These are phyloP conservation scores for Chrysocyon brachyurus DNA, from an alignment of 2,797 vertebrate genomes.

Conservation along the genomic window DNA sequence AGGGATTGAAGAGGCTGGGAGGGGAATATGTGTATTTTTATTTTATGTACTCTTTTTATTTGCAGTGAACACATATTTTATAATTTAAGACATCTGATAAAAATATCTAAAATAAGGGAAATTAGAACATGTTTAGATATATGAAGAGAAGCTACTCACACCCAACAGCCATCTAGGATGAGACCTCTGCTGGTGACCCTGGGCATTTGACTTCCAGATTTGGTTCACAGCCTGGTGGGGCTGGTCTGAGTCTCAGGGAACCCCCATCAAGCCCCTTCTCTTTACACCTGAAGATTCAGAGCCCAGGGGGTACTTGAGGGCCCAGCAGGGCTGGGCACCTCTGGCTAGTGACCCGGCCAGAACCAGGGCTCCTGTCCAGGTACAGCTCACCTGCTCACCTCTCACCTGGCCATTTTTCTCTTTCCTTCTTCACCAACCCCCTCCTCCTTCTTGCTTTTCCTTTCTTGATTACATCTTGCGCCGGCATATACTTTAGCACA, in stretches of 20 bases:
- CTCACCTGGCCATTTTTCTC: slow-evolving; percentile 29
- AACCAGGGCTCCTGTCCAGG: not conserved
- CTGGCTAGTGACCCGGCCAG: not conserved
- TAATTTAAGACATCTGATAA: not conserved
- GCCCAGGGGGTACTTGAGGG: not conserved
- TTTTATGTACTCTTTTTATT: slow-evolving; percentile 33
- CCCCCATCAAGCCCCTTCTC: not conserved
- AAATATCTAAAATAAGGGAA: slow-evolving; percentile 43
- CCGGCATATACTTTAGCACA: slow-evolving; percentile 20
- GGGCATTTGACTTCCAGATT: not conserved
- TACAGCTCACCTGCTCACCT: not conserved
- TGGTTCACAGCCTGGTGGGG: not conserved
- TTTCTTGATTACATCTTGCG: slow-evolving; percentile 60
- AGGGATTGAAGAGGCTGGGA: not conserved
- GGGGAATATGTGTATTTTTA: not conserved
- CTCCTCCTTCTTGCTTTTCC: not conserved
- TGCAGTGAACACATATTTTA: not conserved
- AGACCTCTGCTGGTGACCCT: not conserved
- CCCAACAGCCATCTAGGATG: not conserved
- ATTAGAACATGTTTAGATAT: not conserved
- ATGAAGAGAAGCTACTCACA: not conserved
- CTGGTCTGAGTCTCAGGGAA: not conserved
- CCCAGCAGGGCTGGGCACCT: not conserved
- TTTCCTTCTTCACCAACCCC: not conserved
- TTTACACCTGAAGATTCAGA: slow-evolving; percentile 32